Evolutionary conservation across 2,113 vertebrate genomes (phyloP), one percentile per base, ranked within the genome.

Genomic region (Asarcornis scutulata): DNA sequence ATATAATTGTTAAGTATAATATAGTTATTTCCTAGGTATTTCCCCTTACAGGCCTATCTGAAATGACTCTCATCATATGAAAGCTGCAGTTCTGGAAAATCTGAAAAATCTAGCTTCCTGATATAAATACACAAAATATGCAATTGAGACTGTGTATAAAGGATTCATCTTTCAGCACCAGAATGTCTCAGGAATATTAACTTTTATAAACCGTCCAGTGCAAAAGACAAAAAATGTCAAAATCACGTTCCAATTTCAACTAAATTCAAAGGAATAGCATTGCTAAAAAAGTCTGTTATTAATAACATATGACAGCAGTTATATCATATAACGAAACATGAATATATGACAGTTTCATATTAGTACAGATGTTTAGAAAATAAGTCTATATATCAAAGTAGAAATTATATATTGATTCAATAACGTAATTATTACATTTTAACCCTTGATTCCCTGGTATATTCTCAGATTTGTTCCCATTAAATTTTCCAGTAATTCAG

Each of bases 11-110:
- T 80, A 59, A 67, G 14, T 81, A 71, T 42, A 90, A 74, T 78
- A 63, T 13, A 93, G 68, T n/a, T 95, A 93, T 88, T 96, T 93
- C 46, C 63, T 13, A 93, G 68, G 36, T 95, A 93, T 88, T 96
- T 93, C 46, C 63, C 73, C 59, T 79, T 52, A 91, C 55, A 93
- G 56, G 11, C 25, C 63, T 86, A 86, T 88, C 83, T 86, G 76
- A 93, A 96, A 67, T 86, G 60, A 86, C 17, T 59, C 60, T 75
- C 80, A 85, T 48, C 46, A 82, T 59, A 44, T 60, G 38, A 89
- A 88, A 95, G 17, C 17, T 75, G 56, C 23, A 72, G 62, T 25
- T 89, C 81, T 86, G 73, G 66, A 92, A 96, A 95, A 72, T 46
- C 46, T 67, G 60, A 92, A 92, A 93, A 92, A 75, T 53, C 64